Evolutionary conservation across 2,797 vertebrate genomes (phyloP), one percentile per base, ranked within the genome.

Genomic region (Clangula hyemalis): DNA sequence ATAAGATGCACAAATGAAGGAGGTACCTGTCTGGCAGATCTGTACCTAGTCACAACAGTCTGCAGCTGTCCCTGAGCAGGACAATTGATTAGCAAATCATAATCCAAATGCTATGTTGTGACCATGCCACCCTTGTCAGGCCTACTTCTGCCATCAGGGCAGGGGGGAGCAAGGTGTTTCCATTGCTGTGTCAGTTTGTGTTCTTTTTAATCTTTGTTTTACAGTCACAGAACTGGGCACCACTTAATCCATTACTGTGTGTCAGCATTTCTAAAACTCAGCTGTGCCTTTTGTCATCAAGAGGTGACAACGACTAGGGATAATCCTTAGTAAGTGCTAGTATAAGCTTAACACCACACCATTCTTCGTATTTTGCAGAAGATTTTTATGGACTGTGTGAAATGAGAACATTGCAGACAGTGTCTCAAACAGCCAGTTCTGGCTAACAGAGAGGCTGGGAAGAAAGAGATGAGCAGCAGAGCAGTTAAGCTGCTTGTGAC

Each of bases 1-100:
- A n/a, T 19, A 69, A 61, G 14, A 27, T 2, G 1, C 7, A 1
- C 5, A 88, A 72, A 30, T 25, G 3, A 1, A 13, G 39, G 43
- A 75, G 4, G 4, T 32, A 69, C 5, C 15, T 47, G 11, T 72
- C 34, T 39, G 21, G 3, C n/a, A 88, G 60, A 18, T 57, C 36
- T 85, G 22, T 38, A 92, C 3, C 1, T 12, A 19, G 20, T 6
- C 38, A 58, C n/a, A 2, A 1, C 22, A 43, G n/a, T 64, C 39
- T 30, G 19, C 20, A 65, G 41, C 62, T 22, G 10, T 43, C 13
- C 20, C 30, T 34, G 18, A 54, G 47, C 18, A 60, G 10, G 13
- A 7, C 24, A 43, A 84, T 30, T 74, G 84, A 60, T 25, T 49
- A 49, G 25, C 49, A 49, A 49, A 25, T 49, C 49, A 25, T 49